These are phyloP conservation scores for Rhodinocichla rosea DNA, from an alignment of 2,113 vertebrate genomes.

Conservation along the genomic window DNA sequence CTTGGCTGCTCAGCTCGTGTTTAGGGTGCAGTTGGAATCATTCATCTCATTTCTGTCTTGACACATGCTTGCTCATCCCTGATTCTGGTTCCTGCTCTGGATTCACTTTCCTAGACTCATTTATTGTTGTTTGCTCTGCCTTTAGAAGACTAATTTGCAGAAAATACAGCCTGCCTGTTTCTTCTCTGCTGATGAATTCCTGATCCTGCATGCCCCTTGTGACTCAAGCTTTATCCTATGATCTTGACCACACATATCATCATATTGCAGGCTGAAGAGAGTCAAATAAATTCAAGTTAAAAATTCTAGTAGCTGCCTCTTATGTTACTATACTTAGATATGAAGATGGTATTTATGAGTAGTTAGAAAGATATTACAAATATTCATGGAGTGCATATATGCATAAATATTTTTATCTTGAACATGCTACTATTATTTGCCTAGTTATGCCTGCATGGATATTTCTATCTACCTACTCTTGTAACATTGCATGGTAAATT, in stretches of 20 bases:
- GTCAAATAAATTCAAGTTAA: not conserved
- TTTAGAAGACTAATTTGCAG: not conserved
- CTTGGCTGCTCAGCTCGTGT: not conserved
- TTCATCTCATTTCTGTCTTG: not conserved
- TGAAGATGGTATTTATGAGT: not conserved
- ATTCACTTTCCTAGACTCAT: not conserved
- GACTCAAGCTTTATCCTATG: not conserved
- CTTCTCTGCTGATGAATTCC: not conserved
- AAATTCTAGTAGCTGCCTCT: not conserved
- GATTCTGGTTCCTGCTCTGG: not conserved
- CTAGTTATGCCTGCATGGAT: not conserved
- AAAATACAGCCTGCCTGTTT: not conserved
- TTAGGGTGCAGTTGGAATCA: not conserved
- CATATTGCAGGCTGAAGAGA: not conserved
- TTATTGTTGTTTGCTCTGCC: not conserved
- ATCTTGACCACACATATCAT: not conserved
- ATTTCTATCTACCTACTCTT: not conserved
- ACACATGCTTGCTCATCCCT: not conserved
- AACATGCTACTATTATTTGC: not conserved
- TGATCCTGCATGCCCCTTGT: not conserved
- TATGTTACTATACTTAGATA: not conserved
- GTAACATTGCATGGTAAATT: not conserved
- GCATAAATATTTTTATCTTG: not conserved
- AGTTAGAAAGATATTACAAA: not conserved
- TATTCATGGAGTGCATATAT: not conserved